Base-by-base conservation (phyloP, 2,113 vertebrate genomes). In the Phalacrocorax aristotelis region DNA sequence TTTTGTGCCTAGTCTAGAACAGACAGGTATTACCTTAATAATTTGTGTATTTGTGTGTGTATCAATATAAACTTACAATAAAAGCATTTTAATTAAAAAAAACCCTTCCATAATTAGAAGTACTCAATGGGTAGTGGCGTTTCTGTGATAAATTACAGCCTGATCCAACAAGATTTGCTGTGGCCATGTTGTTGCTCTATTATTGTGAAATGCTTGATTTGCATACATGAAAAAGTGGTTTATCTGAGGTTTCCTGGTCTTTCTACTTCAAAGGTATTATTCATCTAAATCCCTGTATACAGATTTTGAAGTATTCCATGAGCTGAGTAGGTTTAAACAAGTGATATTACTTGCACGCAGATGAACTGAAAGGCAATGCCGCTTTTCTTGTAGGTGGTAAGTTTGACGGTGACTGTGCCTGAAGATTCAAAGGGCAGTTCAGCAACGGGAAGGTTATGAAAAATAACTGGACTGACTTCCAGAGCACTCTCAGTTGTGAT, bases 401-500 rank as follows among this genome's bases (percentile, higher is more conserved):
- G 64, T 87, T 79, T 88, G 81, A 64, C n/a, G 76, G 46, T 61
- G 81, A 17, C 42, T 76, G 30, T 57, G 54, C 17, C 49, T 86
- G 36, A 86, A 83, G 60, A 74, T 29, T 92, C 58, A 74, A 95
- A 88, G 20, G 19, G 32, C 52, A 76, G 44, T 57, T 93, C 38
- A 81, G 44, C 66, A 82, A 52, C 61, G 21, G 44, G 44, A 22
- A 72, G 32, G 83, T 80, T 81, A 90, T 62, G 58, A 90, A 92
- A 96, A 91, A 94, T 83, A 79, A 80, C 72, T 83, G 57, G 87
- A 74, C 22, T 65, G 62, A 10, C 34, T 93, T 96, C 36, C 57
- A 87, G 60, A 90, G 57, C 4, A 1, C 48, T 84, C 83, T 93
- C 30, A 49, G 65, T 40, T 91, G 70, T 68, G 81, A 87, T 70